Evolutionary conservation across 2,888 invertebrate genomes (phyloP), one percentile per base, ranked within the genome.

Genomic region (Dicyrtoma fusca): DNA sequence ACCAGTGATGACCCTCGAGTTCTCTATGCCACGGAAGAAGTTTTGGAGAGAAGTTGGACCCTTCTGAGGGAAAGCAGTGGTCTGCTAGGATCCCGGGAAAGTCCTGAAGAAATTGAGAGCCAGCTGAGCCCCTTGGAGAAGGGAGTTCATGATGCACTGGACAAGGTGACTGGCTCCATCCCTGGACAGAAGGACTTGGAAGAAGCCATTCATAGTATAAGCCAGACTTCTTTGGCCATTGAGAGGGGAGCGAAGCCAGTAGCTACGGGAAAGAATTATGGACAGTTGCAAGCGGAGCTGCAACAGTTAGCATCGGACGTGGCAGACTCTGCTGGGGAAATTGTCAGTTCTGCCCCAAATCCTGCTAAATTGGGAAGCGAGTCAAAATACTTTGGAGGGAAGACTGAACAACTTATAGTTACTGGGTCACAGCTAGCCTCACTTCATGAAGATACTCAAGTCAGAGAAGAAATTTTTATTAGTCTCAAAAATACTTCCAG

Each of bases 121-220:
- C 85, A 85, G 65, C 86, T 96, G 53, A 89, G 90, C 14, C 88
- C 89, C 77, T 90, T 92, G 0, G 91, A 91, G 1, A 90, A 90
- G 81, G 89, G 90, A 76, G 90, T 94, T 57, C 78, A 80, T 71
- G 73, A 76, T 57, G 76, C 80, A 14, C 83, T 91, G 66, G 88
- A 88, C 80, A 87, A 87, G 77, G 90, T 90, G 77, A 89, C 97
- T 68, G 91, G 91, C 78, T 93, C 94, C 76, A 88, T 97, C 55
- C 97, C 97, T 0, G 95, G 96, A 0, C 95, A 97, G 83, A 89
- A 91, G 69, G 96, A 97, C 82, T 91, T 98, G n/a, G 97, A 97
- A 82, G 88, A 90, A 21, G 94, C 94, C 0, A 89, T 95, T 80
- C 89, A 90, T 76, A 90, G 89, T 80, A 94, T 97, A 77, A 90